A percentile compares a stretch with the other conserved stretches of the same genome.
Conservation (phyloP, 1,140 invertebrate genomes). For the Antheraea pernyi region DNA sequence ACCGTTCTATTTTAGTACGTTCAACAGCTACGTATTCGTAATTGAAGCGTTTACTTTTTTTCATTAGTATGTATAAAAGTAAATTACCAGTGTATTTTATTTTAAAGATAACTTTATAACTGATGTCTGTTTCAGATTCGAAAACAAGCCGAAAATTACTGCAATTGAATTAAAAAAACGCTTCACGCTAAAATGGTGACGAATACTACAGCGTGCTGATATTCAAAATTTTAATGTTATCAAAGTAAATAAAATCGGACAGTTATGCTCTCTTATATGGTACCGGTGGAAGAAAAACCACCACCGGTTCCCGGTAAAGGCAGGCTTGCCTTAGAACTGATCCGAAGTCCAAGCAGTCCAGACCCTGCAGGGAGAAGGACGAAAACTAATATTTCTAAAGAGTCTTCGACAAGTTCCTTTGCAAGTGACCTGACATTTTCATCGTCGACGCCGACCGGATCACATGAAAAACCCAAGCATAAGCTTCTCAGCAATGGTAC, state of each 20-base stretch:
- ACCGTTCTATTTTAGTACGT: background rate
- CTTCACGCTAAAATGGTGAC: background rate
- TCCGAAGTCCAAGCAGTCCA: constrained; percentile 53
- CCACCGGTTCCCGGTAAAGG: constrained; percentile 78
- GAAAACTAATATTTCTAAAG: constrained; percentile 76
- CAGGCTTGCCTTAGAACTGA: constrained; percentile 75
- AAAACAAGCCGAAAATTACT: no score
- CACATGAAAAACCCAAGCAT: constrained; percentile 79
- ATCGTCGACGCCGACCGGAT: constrained; percentile 79
- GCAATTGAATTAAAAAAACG: no score
- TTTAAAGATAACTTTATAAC: no score
- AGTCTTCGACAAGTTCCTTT: constrained; percentile 80
- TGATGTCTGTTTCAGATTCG: no score
- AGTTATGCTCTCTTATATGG: constrained; percentile 83
- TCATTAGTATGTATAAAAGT: no score
- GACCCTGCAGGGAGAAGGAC: constrained; percentile 48
- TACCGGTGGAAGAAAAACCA: constrained; percentile 83
- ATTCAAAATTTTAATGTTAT: constrained; percentile 30
- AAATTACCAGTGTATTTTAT: no score
- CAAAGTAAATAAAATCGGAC: constrained; percentile 25
- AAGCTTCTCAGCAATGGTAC: constrained; percentile 81
- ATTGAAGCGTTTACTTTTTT: background rate
- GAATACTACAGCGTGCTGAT: constrained; percentile 1
- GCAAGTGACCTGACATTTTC: constrained; percentile 79
- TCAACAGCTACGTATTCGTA: background rate